These are phyloP conservation scores for Eurosta solidaginis DNA, from an alignment of 1,140 invertebrate species.

Conservation along the genomic window DNA sequence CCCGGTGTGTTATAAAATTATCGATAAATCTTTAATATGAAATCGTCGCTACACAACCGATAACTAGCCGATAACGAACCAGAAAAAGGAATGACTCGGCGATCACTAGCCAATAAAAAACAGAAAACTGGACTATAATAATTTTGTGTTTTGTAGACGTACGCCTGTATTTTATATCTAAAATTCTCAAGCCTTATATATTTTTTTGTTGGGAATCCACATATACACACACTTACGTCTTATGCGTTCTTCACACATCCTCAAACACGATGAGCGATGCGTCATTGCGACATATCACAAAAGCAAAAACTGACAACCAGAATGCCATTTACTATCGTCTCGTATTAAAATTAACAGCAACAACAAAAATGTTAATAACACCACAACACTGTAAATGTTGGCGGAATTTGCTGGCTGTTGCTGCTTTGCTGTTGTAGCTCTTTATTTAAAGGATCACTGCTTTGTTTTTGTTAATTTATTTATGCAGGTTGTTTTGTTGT, in stretches of 20 bases:
- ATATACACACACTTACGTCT: no score
- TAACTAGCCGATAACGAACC: no score
- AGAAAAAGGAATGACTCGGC: no score
- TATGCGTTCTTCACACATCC: neutral
- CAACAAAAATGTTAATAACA: neutral
- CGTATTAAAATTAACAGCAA: conserved; percentile 1
- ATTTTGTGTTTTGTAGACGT: no score
- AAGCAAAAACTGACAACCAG: neutral
- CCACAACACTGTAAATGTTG: neutral
- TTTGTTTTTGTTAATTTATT: conserved; percentile 24
- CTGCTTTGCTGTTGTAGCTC: neutral
- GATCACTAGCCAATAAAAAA: no score
- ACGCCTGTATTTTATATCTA: no score
- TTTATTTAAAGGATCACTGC: neutral
- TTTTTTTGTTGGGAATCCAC: no score
- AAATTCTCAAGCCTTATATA: no score
- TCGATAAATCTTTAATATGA: no score
- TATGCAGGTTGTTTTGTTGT: neutral
- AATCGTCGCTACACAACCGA: no score
- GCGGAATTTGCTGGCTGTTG: neutral
- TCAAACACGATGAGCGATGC: neutral
- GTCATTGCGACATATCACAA: neutral
- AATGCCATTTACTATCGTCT: neutral
- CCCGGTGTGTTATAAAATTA: no score
- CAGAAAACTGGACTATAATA: no score